A percentile compares a stretch with the other conserved stretches of the same genome.
Evolutionary conservation across 2,113 vertebrate genomes (phyloP).

Genomic region (Phycodurus eques): DNA sequence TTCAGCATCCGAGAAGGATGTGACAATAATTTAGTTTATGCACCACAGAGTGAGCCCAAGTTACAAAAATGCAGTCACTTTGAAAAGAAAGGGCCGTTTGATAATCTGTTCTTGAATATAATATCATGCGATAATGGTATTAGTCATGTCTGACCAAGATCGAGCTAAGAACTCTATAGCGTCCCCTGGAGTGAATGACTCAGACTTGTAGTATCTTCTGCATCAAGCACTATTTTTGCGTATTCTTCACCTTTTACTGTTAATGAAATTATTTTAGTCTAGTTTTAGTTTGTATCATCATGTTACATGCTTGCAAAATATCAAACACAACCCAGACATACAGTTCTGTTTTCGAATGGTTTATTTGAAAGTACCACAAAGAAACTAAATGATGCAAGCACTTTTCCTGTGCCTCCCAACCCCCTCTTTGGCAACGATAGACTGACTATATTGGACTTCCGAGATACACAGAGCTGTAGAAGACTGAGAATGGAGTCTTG

Average conservation of each 20-base stretch:
- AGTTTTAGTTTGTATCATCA: constrained; percentile 44
- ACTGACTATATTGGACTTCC: constrained; percentile 41
- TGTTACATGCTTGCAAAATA: constrained; percentile 52
- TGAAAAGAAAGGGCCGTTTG: constrained; percentile 25
- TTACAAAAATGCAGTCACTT: constrained; percentile 17
- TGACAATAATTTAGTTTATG: constrained; percentile 28
- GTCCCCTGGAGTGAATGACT: constrained; percentile 55
- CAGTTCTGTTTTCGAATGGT: constrained; percentile 44
- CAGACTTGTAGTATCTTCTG: constrained; percentile 56
- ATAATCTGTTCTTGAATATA: constrained; percentile 25
- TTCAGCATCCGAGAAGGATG: constrained; percentile 17
- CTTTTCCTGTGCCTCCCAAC: constrained; percentile 72
- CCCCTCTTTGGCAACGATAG: constrained; percentile 51
- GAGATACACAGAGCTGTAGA: constrained; percentile 56
- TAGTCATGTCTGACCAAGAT: constrained; percentile 44
- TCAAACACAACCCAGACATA: constrained; percentile 46
- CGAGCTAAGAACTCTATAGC: constrained; percentile 57
- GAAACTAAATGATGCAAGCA: constrained; percentile 72
- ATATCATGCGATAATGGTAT: constrained; percentile 18
- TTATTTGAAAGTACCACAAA: constrained; percentile 62
- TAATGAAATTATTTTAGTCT: constrained; percentile 28
- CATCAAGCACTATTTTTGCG: constrained; percentile 55
- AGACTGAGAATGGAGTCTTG: constrained; percentile 44
- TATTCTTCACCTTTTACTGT: constrained; percentile 44
- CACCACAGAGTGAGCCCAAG: constrained; percentile 11